Conservation (phyloP, 1,140 invertebrate species). For the Philopotamus ludificatus region DNA sequence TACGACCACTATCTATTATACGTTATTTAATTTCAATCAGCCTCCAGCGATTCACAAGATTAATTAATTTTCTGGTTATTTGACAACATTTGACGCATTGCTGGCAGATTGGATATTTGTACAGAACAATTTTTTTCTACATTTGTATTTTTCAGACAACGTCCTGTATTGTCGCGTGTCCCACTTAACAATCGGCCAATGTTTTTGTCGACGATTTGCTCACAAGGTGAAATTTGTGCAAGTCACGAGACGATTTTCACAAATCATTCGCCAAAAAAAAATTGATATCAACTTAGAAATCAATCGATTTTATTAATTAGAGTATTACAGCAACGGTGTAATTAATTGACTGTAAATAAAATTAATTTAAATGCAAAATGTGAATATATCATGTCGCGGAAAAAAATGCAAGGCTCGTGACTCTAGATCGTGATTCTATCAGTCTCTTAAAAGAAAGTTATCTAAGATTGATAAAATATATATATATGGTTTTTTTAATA, state of each 20-base stretch:
- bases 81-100: neutral
- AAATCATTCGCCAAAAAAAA: neutral
- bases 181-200: neutral
- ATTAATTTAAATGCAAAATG: neutral
- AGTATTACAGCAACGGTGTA: neutral
- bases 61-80: neutral
- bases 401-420: too few relatives aligned
- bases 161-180: neutral
- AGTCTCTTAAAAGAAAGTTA: neutral
- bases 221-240: constrained; percentile 6
- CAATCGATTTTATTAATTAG: neutral
- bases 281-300: neutral
- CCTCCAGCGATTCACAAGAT: neutral
- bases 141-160: neutral
- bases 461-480: too few relatives aligned
- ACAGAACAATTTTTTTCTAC: neutral
- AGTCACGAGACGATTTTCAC: neutral
- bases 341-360: neutral
- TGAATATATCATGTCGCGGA: neutral
- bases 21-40: neutral
- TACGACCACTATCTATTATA: neutral
- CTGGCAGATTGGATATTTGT: neutral
- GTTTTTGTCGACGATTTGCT: neutral
- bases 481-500: too few relatives aligned
- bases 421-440: too few relatives aligned